Evolutionary conservation across 2,113 vertebrate species (phyloP).

Genomic region (Monopterus albus): DNA sequence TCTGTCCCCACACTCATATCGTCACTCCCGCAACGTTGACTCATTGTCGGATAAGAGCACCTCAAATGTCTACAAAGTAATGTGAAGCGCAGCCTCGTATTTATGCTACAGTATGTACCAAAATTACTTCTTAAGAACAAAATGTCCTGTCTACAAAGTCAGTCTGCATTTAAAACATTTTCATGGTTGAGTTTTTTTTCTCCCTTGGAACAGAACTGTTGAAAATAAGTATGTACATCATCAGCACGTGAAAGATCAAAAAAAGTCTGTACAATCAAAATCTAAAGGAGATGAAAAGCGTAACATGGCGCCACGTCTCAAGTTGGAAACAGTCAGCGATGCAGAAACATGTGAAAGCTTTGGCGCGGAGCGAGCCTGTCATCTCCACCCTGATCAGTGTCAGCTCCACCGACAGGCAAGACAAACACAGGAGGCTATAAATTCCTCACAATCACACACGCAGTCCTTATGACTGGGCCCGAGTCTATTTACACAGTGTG

Average conservation of each 20-base stretch:
- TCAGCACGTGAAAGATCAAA: neutral
- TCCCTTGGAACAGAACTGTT: neutral
- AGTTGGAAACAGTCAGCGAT: slow-evolving; percentile 26
- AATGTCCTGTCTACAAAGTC: neutral
- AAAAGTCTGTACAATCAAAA: neutral
- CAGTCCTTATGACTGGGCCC: slow-evolving; percentile 21
- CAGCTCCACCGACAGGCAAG: slow-evolving; percentile 63
- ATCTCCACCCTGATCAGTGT: slow-evolving; percentile 66
- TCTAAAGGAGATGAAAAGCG: slow-evolving; percentile 33
- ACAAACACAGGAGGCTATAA: slow-evolving; percentile 61
- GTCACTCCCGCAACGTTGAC: slow-evolving; percentile 51
- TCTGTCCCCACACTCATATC: slow-evolving; percentile 65
- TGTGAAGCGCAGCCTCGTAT: slow-evolving; percentile 26
- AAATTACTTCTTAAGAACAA: slow-evolving; percentile 14
- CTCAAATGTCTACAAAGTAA: slow-evolving; percentile 25
- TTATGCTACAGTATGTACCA: neutral
- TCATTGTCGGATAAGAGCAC: slow-evolving; percentile 46
- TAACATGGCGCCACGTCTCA: slow-evolving; percentile 18
- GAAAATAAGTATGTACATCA: slow-evolving; percentile 6
- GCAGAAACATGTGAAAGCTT: slow-evolving; percentile 47
- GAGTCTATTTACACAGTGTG: slow-evolving; percentile 34
- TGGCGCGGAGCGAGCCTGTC: slow-evolving; percentile 35
- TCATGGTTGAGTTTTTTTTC: neutral
- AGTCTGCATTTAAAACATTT: neutral
- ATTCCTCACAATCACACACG: slow-evolving; percentile 47